Conservation (phyloP, 2,888 invertebrate genomes). For the Nomada hirtipes region DNA sequence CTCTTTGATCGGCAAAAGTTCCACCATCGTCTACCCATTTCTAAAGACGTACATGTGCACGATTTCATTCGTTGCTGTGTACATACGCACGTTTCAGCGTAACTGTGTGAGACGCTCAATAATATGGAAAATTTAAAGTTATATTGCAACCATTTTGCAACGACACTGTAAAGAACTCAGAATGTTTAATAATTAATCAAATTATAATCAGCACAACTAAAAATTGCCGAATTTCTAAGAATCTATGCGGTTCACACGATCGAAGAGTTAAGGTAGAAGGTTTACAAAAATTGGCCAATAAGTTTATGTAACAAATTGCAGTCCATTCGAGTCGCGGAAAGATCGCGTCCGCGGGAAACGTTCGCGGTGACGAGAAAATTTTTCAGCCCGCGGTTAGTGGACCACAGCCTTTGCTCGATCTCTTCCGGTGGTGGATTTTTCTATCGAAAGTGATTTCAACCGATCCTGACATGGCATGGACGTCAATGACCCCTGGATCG, state of each 20-base stretch:
- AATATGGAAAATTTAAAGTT: no score
- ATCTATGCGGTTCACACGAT: no score
- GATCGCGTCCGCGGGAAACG: neutral
- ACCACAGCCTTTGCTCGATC: constrained; percentile 36
- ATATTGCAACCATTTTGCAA: no score
- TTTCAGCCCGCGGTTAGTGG: constrained; percentile 21
- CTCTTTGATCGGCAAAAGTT: neutral
- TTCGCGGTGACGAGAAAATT: constrained; percentile 16
- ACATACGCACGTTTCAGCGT: no score
- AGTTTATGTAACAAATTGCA: neutral
- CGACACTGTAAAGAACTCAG: no score
- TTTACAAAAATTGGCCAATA: neutral
- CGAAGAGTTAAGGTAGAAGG: neutral
- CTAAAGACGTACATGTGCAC: no score
- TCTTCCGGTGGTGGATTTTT: constrained; percentile 38
- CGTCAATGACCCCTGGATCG: constrained; percentile 55
- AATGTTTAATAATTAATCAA: no score
- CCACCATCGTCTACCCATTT: no score
- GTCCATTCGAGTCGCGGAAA: neutral
- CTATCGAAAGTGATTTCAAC: constrained; percentile 56
- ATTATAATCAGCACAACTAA: no score
- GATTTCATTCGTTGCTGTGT: no score
- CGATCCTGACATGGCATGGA: constrained; percentile 36
- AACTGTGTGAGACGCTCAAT: no score
- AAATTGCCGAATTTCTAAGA: no score